Conservation (phyloP, 2,113 vertebrate genomes). For the Barnardius zonarius region DNA sequence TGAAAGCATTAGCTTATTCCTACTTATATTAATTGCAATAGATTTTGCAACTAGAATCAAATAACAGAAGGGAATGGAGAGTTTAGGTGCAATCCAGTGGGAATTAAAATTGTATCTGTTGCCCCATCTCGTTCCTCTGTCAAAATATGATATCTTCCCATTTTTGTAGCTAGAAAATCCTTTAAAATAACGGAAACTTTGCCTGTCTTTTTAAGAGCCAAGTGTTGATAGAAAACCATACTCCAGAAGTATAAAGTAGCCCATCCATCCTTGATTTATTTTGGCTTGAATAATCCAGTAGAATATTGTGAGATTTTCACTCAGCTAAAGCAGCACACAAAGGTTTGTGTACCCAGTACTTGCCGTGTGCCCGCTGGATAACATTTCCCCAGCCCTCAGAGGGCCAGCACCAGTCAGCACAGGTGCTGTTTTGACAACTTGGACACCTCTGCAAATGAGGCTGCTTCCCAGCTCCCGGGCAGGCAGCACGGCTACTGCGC, state of each 20-base stretch:
- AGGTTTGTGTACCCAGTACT: constrained; percentile 5
- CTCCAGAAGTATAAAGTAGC: neutral
- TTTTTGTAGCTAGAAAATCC: neutral
- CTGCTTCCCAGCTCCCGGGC: constrained; percentile 21
- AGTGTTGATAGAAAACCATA: neutral
- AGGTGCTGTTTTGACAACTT: constrained; percentile 65
- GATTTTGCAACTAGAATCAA: neutral
- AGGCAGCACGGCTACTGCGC: neutral
- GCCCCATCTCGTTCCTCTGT: neutral
- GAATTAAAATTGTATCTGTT: neutral
- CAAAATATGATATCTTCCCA: neutral
- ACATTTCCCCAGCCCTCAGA: constrained; percentile 2
- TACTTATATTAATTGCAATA: neutral
- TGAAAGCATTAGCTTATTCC: neutral
- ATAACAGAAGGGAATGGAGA: neutral
- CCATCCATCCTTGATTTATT: neutral
- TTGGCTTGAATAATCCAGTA: neutral
- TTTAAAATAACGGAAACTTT: neutral
- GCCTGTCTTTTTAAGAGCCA: neutral
- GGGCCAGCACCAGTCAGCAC: constrained; percentile 57
- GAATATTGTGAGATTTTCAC: neutral
- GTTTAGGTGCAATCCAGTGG: neutral
- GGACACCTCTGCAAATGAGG: constrained; percentile 59
- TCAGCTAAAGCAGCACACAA: neutral
- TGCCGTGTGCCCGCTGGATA: neutral